Evolutionary conservation across 2,113 vertebrate species (phyloP).

Genomic region (Nannobrachium achirus): DNA sequence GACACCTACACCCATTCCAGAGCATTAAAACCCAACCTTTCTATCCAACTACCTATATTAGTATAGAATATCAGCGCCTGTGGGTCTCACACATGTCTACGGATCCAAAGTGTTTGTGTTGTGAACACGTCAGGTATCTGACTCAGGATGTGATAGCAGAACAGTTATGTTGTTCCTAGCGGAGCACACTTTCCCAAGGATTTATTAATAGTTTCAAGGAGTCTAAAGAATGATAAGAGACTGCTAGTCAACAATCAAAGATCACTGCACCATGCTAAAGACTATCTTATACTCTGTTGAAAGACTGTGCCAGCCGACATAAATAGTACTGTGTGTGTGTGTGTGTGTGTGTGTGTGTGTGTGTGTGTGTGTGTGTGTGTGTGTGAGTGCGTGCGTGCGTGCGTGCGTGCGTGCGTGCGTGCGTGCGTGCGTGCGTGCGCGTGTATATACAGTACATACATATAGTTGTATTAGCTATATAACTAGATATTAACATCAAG

Average conservation of each 20-base stretch:
- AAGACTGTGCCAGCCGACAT: no score
- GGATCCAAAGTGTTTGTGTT: not conserved
- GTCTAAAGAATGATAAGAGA: conserved; percentile 14
- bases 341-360: no score
- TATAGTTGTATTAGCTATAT: no score
- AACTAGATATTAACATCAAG: no score
- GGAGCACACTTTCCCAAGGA: not conserved
- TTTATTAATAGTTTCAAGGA: not conserved
- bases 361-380: no score
- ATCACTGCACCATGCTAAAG: conserved; percentile 8
- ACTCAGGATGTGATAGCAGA: not conserved
- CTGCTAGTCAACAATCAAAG: conserved; percentile 19
- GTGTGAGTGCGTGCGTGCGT: no score
- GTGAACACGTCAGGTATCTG: not conserved
- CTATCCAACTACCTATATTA: conserved; percentile 8
- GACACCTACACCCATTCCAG: conserved; percentile 27
- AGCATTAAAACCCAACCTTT: not conserved
- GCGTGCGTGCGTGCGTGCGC: no score
- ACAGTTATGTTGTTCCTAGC: not conserved
- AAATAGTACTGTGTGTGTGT: no score
- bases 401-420: no score
- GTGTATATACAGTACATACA: no score
- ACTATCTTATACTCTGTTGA: no score
- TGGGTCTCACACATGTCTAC: not conserved
- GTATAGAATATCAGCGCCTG: not conserved